Evolutionary conservation across 1,140 invertebrate species (phyloP).

Genomic region (Periplaneta americana): DNA sequence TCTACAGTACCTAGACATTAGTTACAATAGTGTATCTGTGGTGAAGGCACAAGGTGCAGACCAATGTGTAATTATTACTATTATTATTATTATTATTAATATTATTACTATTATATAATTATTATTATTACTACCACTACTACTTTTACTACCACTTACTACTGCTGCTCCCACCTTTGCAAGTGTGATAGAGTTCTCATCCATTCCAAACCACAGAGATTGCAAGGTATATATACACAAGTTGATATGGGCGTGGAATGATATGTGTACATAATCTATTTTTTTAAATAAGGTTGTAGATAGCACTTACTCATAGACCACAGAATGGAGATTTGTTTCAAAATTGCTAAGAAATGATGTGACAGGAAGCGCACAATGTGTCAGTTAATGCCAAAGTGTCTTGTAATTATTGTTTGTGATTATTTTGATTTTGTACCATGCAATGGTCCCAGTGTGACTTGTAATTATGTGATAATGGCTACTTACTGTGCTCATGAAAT

Average conservation of each 20-base stretch:
- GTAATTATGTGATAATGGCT: background rate
- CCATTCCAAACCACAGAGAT: conserved; percentile 10
- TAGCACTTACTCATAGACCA: too few species aligned
- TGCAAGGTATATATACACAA: conserved; percentile 9
- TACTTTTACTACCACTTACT: too few species aligned
- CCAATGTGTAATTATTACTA: too few species aligned
- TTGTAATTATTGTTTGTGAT: background rate
- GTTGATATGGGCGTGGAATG: conserved; percentile 4
- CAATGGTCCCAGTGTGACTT: background rate
- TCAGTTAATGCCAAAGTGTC: background rate
- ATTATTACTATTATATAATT: too few species aligned
- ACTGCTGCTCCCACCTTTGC: too few species aligned
- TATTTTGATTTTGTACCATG: background rate
- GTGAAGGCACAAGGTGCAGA: too few species aligned
- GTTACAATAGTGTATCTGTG: too few species aligned
- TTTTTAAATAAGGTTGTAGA: background rate
- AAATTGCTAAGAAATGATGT: too few species aligned
- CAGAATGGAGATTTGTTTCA: too few species aligned
- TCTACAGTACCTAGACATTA: too few species aligned
- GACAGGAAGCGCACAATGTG: background rate
- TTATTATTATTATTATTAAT: too few species aligned
- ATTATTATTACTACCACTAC: too few species aligned
- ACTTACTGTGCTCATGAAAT: background rate
- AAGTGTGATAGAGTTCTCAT: background rate
- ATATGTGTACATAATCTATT: conserved; percentile 6